These are phyloP conservation scores for Lacerta bilineata DNA, from an alignment of 2,797 vertebrate species.

Conservation along the genomic window DNA sequence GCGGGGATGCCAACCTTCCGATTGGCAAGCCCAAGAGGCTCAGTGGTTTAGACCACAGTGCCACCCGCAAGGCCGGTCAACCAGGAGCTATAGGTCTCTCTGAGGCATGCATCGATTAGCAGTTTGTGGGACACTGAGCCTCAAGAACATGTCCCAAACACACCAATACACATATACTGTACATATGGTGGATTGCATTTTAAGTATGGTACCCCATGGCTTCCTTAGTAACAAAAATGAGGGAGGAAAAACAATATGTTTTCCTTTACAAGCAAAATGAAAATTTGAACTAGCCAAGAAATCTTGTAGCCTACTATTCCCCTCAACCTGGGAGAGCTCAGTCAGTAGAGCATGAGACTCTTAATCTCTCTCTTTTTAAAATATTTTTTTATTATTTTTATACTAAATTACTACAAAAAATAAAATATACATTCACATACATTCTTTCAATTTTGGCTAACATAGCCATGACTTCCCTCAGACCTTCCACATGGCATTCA, in stretches of 20 bases:
- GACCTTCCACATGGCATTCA: too few species aligned
- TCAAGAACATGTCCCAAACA: neutral
- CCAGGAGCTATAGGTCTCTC: neutral
- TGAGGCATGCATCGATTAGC: neutral
- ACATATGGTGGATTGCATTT: neutral
- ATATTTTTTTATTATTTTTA: too few species aligned
- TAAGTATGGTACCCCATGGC: neutral
- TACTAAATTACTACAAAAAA: too few species aligned
- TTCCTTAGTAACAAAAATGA: neutral
- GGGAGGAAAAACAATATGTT: neutral
- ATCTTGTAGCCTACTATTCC: neutral
- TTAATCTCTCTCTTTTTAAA: too few species aligned
- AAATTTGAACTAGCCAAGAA: neutral
- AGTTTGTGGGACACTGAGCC: neutral
- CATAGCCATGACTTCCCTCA: too few species aligned
- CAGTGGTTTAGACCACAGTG: too few species aligned
- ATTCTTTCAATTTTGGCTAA: too few species aligned
- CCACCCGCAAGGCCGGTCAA: neutral
- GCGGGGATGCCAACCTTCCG: too few species aligned
- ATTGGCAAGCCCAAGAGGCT: too few species aligned
- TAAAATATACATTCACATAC: too few species aligned
- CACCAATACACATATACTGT: neutral
- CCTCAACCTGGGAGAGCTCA: too few species aligned
- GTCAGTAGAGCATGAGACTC: too few species aligned
- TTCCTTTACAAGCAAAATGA: neutral